Evolutionary conservation across 2,113 vertebrate genomes (phyloP).

Genomic region (Plecotus auritus): DNA sequence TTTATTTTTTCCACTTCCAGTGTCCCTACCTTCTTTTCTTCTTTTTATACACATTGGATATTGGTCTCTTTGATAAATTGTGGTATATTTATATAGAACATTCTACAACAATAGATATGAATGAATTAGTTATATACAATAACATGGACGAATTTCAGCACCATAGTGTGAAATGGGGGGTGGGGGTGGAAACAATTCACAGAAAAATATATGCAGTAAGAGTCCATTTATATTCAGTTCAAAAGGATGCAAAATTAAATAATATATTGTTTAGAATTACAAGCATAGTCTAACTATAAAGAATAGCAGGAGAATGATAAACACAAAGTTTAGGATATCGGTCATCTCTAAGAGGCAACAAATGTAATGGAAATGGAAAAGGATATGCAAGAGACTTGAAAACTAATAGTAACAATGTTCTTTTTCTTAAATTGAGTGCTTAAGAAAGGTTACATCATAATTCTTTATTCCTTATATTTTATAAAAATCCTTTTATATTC

Average conservation of each 20-base stretch:
- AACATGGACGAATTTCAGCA: constrained; percentile 20
- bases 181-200: neutral
- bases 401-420: neutral
- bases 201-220: constrained; percentile 6
- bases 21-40: neutral
- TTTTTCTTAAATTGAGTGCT: constrained; percentile 41
- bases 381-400: constrained; percentile 6
- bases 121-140: neutral
- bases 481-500: neutral
- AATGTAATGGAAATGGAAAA: constrained; percentile 31
- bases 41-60: constrained; percentile 7
- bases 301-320: neutral
- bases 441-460: constrained; percentile 10
- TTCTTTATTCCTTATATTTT: constrained; percentile 26
- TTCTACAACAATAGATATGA: constrained; percentile 19
- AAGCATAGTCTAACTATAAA: constrained; percentile 34
- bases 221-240: constrained; percentile 36
- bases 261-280: constrained; percentile 5
- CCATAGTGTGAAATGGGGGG: neutral
- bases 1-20: constrained; percentile 1
- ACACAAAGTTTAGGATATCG: neutral
- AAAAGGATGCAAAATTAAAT: constrained; percentile 23
- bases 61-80: constrained; percentile 3
- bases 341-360: neutral
- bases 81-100: neutral